Conservation (phyloP, 2,797 vertebrate genomes). For the Fistularia commersonii region DNA sequence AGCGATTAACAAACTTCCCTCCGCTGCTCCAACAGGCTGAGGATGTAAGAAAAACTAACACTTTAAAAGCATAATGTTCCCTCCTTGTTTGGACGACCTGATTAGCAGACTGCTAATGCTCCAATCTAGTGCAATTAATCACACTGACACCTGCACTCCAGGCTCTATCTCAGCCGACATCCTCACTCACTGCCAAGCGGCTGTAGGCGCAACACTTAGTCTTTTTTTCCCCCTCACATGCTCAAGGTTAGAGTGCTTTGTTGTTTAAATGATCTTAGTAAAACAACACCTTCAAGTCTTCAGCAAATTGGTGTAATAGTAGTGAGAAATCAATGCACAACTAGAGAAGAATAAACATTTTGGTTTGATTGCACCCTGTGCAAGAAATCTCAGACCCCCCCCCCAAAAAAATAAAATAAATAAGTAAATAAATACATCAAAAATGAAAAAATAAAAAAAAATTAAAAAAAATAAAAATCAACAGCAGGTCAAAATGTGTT, state of each 20-base stretch:
- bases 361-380: too few relatives aligned
- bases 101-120: constrained; percentile 76
- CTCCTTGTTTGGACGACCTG: constrained; percentile 70
- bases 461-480: too few relatives aligned
- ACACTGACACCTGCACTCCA: constrained; percentile 63
- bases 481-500: too few relatives aligned
- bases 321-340: too few relatives aligned
- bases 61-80: constrained; percentile 71
- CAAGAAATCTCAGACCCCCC: too few relatives aligned
- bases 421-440: too few relatives aligned
- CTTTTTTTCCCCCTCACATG: constrained; percentile 9
- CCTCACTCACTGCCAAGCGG: constrained; percentile 27
- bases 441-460: too few relatives aligned
- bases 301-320: too few relatives aligned
- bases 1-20: constrained; percentile 74
- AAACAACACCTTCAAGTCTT: too few relatives aligned
- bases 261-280: too few relatives aligned
- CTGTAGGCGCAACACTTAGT: constrained; percentile 14
- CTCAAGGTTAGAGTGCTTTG: not conserved
- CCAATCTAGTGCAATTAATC: constrained; percentile 68
- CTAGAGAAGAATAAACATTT: too few relatives aligned
- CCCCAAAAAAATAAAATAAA: too few relatives aligned
- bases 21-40: constrained; percentile 46
- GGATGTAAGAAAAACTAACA: constrained; percentile 72
- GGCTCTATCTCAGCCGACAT: constrained; percentile 26